Evolutionary conservation across 2,113 vertebrate genomes (phyloP).

Genomic region (Plecotus auritus): DNA sequence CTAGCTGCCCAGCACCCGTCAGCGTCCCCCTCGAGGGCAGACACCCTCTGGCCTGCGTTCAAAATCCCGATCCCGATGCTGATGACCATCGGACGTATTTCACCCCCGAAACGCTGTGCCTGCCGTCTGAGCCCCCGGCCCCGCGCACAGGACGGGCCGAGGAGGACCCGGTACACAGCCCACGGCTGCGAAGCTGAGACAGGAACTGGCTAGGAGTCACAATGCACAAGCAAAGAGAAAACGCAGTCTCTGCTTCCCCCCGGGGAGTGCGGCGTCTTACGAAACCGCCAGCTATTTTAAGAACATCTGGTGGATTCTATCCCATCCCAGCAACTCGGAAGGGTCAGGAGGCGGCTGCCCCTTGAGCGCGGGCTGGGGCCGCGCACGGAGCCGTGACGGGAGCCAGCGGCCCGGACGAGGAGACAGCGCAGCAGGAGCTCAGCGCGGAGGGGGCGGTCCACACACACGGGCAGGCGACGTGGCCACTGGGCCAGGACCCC

Average conservation of each 20-base stretch:
- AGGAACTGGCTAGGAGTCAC: slow-evolving; percentile 38
- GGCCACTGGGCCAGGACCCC: neutral
- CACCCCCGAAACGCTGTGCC: no score
- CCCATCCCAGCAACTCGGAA: slow-evolving; percentile 17
- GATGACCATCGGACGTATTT: neutral
- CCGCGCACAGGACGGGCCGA: neutral
- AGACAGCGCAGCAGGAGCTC: neutral
- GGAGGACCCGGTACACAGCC: neutral
- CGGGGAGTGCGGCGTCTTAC: neutral
- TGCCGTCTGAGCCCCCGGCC: neutral
- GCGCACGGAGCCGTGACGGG: rapidly evolving
- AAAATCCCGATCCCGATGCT: neutral
- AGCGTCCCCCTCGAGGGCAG: neutral
- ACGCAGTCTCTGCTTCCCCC: slow-evolving; percentile 30
- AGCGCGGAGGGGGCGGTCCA: no score
- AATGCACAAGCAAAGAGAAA: neutral
- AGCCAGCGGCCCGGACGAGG: rapidly evolving
- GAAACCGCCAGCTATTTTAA: slow-evolving; percentile 36
- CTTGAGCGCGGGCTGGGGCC: neutral
- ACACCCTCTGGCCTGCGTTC: no score
- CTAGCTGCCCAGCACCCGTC: rapidly evolving
- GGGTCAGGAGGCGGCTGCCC: neutral
- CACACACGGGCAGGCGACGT: rapidly evolving
- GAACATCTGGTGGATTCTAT: slow-evolving; percentile 38
- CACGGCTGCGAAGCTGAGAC: slow-evolving; percentile 26